These are phyloP conservation scores for Drosophila elegans DNA, from an alignment of 1,140 invertebrate genomes.

Conservation along the genomic window DNA sequence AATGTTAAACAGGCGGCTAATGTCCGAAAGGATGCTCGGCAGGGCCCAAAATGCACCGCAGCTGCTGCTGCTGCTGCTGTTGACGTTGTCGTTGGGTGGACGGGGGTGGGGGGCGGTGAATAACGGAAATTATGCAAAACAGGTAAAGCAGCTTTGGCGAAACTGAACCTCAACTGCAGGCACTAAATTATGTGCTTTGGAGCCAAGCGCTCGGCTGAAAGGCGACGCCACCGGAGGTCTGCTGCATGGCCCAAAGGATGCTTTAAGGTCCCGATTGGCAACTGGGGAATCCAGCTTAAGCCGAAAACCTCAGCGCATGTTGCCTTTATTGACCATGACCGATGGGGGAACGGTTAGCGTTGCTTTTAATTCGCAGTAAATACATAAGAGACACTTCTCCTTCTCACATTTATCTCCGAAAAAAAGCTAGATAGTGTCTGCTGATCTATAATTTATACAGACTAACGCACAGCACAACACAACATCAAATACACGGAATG, in stretches of 20 bases:
- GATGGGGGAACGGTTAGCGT: too few relatives aligned
- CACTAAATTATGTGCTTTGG: conserved; percentile 65
- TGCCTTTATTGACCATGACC: too few relatives aligned
- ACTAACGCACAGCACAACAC: not conserved
- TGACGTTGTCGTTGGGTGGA: conserved; percentile 50
- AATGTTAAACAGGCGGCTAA: conserved; percentile 74
- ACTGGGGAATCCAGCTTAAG: not conserved
- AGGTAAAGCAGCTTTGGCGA: conserved; percentile 78
- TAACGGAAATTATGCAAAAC: conserved; percentile 82
- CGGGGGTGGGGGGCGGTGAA: conserved; percentile 37
- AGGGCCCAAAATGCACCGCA: conserved; percentile 54
- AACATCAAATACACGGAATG: not conserved
- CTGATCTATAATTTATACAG: too few relatives aligned
- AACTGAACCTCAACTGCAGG: conserved; percentile 74
- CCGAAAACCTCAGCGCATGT: too few relatives aligned
- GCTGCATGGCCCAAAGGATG: conserved; percentile 25
- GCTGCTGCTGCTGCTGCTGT: conserved; percentile 34
- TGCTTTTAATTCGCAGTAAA: too few relatives aligned
- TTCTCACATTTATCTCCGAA: too few relatives aligned
- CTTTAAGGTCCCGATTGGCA: conserved; percentile 7
- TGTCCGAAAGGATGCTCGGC: conserved; percentile 71
- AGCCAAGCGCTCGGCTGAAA: conserved; percentile 43
- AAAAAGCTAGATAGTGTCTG: too few relatives aligned
- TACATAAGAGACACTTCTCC: too few relatives aligned
- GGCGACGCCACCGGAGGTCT: conserved; percentile 62